Conservation (phyloP, 1,140 invertebrate species). For the Globodera rostochiensis region DNA sequence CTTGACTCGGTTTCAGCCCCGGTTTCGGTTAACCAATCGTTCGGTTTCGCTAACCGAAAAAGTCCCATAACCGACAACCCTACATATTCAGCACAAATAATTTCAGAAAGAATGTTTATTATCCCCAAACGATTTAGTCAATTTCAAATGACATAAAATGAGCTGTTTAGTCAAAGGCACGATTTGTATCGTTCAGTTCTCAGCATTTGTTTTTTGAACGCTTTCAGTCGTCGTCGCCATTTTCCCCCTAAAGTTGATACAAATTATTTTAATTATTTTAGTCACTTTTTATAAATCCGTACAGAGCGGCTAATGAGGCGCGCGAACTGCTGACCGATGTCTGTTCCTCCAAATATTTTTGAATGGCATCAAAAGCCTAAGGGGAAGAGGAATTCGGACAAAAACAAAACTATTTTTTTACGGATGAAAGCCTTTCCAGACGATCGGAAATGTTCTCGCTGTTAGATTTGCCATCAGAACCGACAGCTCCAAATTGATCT, state of each 20-base stretch:
- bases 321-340: constrained; percentile 11
- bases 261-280: constrained; percentile 8
- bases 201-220: background rate
- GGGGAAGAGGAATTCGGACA: background rate
- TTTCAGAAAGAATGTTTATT: no score
- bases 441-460: constrained; percentile 41
- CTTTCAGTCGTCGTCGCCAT: constrained; percentile 4
- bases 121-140: no score
- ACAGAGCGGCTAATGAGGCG: constrained; percentile 8
- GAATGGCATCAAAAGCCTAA: constrained; percentile 48
- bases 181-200: background rate
- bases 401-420: background rate
- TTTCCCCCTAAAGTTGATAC: background rate
- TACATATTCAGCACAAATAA: no score
- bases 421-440: constrained; percentile 37
- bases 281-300: background rate
- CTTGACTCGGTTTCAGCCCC: no score
- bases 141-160: no score
- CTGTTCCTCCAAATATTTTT: constrained; percentile 51
- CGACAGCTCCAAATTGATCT: background rate
- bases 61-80: no score
- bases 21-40: no score
- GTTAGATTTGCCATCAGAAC: background rate
- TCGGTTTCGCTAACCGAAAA: no score
- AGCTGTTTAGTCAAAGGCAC: no score